Evolutionary conservation across 53 echinoderm and acorn worm species (phyloP), one percentile per base, ranked within the genome.

Genomic region (Arbacia lixula): DNA sequence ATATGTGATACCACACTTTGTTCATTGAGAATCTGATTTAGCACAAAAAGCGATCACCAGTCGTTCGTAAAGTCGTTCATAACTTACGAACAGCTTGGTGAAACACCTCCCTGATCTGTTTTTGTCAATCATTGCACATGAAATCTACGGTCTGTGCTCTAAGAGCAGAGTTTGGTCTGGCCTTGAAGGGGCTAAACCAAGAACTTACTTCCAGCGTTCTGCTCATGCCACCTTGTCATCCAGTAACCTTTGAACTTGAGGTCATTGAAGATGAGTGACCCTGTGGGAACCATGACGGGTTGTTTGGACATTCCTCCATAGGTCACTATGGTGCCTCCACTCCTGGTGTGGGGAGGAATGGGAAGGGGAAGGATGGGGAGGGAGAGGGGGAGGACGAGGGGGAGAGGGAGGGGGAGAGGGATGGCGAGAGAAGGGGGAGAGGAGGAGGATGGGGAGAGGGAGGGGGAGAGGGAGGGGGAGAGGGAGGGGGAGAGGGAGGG

Each of bases 291-390:
- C 88, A 94, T 90, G 42, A 98, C 88, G 12, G 98, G 98, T 64
- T 92, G 92, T 36, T 86, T 92, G 29, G 98, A 98, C 98, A 98
- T 98, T 25, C 98, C 98, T 64, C 98, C 98, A 88, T 98, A 98
- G 0, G 98, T 98, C 19, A 98, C 98, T 36, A 98, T 73, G 3
- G 94, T 98, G 6, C 94, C 88, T 49, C 76, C 73, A 9, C 83
- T 62, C 55, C 98, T 98, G 87, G 6, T 27, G 6, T 1, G 24
- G 37, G 24, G 30, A n/a, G 12, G 37, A 36, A 22, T 22, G 36
- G 11, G 66, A 66, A 22, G n/a, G 64, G 9, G 64, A 34, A 22
- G 64, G 3, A n/a, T n/a, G n/a, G n/a, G n/a, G n/a, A n/a, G n/a
- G n/a, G n/a, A n/a, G n/a, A n/a, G n/a, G n/a, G n/a, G n/a, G n/a